phyloP scores from a whole-genome alignment of 2,113 vertebrate genomes.

The Pollimyrus isidori region DNA sequence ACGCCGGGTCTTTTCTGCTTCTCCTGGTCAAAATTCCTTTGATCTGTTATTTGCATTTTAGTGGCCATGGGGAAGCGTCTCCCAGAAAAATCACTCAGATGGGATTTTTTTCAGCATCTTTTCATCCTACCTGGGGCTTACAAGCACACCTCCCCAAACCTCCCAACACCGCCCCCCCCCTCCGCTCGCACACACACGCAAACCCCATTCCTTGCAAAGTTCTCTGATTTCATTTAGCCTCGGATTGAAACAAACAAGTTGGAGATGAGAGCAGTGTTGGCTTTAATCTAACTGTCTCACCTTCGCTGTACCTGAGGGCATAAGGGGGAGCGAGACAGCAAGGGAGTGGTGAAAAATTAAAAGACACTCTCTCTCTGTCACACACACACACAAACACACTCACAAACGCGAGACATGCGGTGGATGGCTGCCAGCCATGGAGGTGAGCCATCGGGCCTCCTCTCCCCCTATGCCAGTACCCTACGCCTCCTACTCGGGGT shows the following conservation, averaged over 20 bases:
- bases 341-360: not conserved
- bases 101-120: slow-evolving; percentile 53
- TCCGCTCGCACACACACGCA: not conserved
- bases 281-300: slow-evolving; percentile 35
- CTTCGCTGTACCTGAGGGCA: slow-evolving; percentile 34
- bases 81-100: slow-evolving; percentile 64
- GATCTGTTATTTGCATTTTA: slow-evolving; percentile 71
- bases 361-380: not conserved
- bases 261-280: slow-evolving; percentile 21
- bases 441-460: not conserved
- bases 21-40: slow-evolving; percentile 64
- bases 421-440: not conserved
- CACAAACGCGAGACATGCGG: too few species aligned
- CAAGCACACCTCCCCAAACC: slow-evolving; percentile 35
- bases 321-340: not conserved
- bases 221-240: slow-evolving; percentile 45
- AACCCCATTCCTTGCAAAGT: slow-evolving; percentile 16
- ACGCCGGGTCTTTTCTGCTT: slow-evolving; percentile 45
- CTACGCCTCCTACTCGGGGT: slow-evolving; percentile 68
- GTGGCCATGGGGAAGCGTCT: slow-evolving; percentile 49
- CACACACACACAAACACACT: not conserved
- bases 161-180: slow-evolving; percentile 16
- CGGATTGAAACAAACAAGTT: slow-evolving; percentile 55
- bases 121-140: slow-evolving; percentile 51
- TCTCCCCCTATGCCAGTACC: slow-evolving; percentile 58